These are phyloP conservation scores for Nasonia vitripennis DNA, from an alignment of 1,140 invertebrate species.

Conservation along the genomic window DNA sequence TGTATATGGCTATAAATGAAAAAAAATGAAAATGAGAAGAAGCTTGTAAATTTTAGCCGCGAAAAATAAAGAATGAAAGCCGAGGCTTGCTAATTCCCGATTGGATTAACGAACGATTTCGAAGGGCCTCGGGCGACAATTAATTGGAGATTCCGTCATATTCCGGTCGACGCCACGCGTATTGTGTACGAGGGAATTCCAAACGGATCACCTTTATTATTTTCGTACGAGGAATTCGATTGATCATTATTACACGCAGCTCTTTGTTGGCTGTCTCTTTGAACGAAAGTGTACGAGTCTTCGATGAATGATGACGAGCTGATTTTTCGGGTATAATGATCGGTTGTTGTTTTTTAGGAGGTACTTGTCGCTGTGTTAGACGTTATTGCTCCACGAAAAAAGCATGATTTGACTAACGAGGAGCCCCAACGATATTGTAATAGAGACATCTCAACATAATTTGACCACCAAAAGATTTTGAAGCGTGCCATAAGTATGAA, in stretches of 20 bases:
- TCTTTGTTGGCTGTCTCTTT: not conserved
- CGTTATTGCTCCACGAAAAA: not conserved
- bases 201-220: not conserved
- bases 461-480: no score
- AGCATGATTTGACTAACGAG: not conserved
- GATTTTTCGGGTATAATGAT: not conserved
- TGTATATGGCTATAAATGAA: no score
- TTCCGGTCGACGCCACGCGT: constrained; percentile 5
- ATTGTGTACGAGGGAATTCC: not conserved
- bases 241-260: not conserved
- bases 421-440: no score
- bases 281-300: not conserved
- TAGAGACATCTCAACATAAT: no score
- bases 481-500: no score
- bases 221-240: not conserved
- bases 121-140: not conserved
- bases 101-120: constrained; percentile 26
- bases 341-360: not conserved
- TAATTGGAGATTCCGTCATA: constrained; percentile 29
- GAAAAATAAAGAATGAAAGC: not conserved
- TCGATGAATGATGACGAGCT: not conserved
- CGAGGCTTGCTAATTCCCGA: not conserved
- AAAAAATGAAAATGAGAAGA: no score
- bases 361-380: not conserved
- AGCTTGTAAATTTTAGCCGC: not conserved